Percentiles rank a stretch among this genome's conserved stretches.
Evolutionary conservation across 2,113 vertebrate genomes (phyloP).

Genomic region (Aramus guarauna): DNA sequence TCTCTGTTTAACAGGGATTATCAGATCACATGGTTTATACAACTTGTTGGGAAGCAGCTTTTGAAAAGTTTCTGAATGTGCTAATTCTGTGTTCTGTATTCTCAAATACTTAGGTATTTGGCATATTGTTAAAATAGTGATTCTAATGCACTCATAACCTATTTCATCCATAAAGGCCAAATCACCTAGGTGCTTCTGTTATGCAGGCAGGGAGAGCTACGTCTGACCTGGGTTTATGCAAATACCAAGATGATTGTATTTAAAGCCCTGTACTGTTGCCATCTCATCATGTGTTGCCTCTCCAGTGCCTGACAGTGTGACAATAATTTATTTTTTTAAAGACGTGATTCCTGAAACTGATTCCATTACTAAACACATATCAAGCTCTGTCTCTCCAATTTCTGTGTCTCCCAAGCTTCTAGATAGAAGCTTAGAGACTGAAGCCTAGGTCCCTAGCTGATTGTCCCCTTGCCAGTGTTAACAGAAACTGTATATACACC

Average conservation of each 20-base stretch:
- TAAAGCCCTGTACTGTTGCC: neutral
- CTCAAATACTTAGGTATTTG: neutral
- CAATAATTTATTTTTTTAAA: neutral
- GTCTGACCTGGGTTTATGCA: neutral
- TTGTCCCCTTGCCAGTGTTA: neutral
- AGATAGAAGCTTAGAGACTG: neutral
- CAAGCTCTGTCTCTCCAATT: neutral
- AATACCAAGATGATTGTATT: neutral
- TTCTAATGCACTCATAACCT: fast-evolving
- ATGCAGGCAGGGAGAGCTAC: neutral
- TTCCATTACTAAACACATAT: neutral
- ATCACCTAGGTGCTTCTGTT: neutral
- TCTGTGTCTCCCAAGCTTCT: neutral
- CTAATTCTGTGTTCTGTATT: neutral
- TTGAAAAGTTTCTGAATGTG: neutral
- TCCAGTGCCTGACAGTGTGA: neutral
- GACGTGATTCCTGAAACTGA: neutral
- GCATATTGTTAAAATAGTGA: neutral
- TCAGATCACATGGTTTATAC: neutral
- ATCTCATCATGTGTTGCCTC: neutral
- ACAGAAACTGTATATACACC: neutral
- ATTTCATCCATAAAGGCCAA: fast-evolving
- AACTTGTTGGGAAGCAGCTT: neutral
- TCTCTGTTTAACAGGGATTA: neutral
- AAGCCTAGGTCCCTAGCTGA: neutral